Conservation (phyloP, 2,797 vertebrate species). For the Agapornis canus region DNA sequence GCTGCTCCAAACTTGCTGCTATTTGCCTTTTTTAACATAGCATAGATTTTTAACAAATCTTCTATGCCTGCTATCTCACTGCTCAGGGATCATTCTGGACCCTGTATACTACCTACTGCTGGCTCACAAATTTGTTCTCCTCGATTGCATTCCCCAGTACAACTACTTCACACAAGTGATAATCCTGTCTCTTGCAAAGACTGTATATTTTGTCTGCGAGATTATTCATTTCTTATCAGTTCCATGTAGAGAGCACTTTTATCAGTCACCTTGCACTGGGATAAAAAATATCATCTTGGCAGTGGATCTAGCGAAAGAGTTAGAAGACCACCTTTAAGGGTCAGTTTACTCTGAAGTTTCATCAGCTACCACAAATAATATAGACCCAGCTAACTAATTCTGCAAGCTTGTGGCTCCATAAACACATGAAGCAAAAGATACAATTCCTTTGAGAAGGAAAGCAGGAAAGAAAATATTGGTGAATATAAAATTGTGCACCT, state of each 20-base stretch:
- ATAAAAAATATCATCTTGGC: neutral
- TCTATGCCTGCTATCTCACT: neutral
- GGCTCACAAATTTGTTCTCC: neutral
- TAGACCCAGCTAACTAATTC: neutral
- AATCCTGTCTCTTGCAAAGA: neutral
- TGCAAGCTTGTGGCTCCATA: neutral
- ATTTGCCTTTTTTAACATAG: neutral
- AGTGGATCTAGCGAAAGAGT: conserved; percentile 3
- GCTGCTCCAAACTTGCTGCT: neutral
- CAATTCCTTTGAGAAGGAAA: neutral
- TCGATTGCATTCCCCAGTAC: neutral
- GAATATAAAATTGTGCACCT: neutral
- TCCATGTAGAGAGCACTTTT: neutral
- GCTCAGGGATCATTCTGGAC: neutral
- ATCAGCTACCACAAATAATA: neutral
- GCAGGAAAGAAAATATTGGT: neutral
- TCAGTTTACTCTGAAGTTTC: neutral
- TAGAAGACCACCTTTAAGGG: neutral
- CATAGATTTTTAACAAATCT: too few species aligned
- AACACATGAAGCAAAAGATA: neutral
- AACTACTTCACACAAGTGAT: neutral
- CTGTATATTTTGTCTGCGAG: neutral
- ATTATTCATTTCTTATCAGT: conserved; percentile 29
- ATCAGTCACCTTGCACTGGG: neutral
- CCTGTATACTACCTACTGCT: neutral